phyloP scores from a whole-genome alignment of 2,888 invertebrate species.

The Laothoe populi region DNA sequence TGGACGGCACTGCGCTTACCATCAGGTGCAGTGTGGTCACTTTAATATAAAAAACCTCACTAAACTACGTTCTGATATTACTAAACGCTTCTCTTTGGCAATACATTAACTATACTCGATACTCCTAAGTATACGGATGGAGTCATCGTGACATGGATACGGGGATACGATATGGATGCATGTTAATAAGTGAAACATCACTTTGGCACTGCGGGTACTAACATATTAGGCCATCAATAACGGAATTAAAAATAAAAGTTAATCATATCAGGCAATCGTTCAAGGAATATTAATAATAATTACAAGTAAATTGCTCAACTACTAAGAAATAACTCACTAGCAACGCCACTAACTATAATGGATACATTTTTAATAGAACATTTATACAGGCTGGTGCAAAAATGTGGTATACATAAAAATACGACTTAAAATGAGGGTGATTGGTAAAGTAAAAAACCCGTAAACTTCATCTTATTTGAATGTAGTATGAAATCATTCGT shows the following conservation, averaged over 20 bases:
- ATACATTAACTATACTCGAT: constrained; percentile 47
- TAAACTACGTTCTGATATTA: constrained; percentile 57
- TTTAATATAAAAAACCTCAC: too few species aligned
- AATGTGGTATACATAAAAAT: too few species aligned
- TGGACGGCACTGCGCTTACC: too few species aligned
- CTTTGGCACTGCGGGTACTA: constrained; percentile 70
- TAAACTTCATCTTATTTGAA: too few species aligned
- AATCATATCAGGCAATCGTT: constrained; percentile 22
- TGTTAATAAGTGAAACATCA: constrained; percentile 27
- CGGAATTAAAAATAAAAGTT: background rate
- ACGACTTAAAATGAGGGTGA: too few species aligned
- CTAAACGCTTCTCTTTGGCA: constrained; percentile 63
- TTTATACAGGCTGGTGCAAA: too few species aligned
- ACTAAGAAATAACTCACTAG: constrained; percentile 42
- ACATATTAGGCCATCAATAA: constrained; percentile 51
- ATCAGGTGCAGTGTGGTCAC: too few species aligned
- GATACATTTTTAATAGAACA: constrained; percentile 13
- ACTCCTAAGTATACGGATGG: constrained; percentile 28
- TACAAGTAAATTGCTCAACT: constrained; percentile 36
- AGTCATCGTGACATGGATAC: background rate
- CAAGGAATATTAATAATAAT: constrained; percentile 34
- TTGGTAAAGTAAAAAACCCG: too few species aligned
- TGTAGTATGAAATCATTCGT: too few species aligned
- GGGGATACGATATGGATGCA: constrained; percentile 8
- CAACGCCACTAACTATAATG: constrained; percentile 35